These are phyloP conservation scores for Pelecanus crispus DNA, from an alignment of 2,113 vertebrate species.

Conservation along the genomic window DNA sequence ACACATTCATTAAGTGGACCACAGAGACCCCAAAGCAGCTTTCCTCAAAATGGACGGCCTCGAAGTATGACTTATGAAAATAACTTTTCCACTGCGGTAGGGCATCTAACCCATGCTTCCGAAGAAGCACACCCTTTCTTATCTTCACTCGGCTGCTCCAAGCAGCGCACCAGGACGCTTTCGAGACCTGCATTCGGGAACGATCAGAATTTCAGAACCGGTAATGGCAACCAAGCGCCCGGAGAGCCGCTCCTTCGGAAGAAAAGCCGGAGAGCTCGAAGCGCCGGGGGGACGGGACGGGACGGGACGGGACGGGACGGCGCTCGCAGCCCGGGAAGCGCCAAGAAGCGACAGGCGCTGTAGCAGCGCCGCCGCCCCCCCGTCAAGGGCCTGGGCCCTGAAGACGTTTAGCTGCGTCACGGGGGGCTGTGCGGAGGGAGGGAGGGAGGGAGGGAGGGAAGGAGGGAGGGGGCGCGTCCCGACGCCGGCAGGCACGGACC, in stretches of 20 bases:
- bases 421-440: no score
- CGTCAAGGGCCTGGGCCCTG: rapidly evolving
- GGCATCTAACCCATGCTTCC: background rate
- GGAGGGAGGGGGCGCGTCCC: no score
- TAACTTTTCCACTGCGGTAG: no score
- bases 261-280: background rate
- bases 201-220: background rate
- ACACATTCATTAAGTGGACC: rapidly evolving
- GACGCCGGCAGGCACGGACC: background rate
- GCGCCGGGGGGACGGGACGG: rapidly evolving
- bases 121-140: rapidly evolving
- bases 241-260: background rate
- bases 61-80: rapidly evolving
- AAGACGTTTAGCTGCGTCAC: rapidly evolving
- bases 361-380: rapidly evolving
- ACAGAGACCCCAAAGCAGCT: background rate
- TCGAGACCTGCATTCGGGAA: background rate
- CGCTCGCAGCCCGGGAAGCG: no score
- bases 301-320: background rate
- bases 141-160: no score
- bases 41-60: background rate
- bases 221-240: rapidly evolving
- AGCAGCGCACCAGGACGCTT: background rate
- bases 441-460: no score
- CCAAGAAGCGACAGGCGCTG: rapidly evolving